A percentile compares a stretch with the other conserved stretches of the same genome.
Evolutionary conservation across 2,113 vertebrate species (phyloP).

Genomic region (Hippolais icterina): DNA sequence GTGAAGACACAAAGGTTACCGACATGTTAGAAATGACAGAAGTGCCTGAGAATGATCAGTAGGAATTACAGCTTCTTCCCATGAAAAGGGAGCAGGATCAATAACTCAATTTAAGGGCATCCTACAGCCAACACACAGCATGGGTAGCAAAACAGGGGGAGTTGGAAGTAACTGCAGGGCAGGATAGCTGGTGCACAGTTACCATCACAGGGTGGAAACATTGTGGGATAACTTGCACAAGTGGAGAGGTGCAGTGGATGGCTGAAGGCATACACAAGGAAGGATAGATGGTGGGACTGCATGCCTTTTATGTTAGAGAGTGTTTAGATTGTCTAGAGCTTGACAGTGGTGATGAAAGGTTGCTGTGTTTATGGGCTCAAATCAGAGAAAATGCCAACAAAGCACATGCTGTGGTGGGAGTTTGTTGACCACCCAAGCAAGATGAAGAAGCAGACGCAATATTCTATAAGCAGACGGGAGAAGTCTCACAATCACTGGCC

Average conservation of each 20-base stretch:
- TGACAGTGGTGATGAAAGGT: not conserved
- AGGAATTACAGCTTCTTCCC: not conserved
- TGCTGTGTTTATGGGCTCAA: not conserved
- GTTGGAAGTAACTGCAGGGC: not conserved
- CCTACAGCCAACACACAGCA: not conserved
- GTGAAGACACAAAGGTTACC: not conserved
- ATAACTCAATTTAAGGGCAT: not conserved
- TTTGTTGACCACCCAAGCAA: not conserved
- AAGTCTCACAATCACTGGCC: not conserved
- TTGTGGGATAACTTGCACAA: accelerated
- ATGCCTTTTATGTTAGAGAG: not conserved
- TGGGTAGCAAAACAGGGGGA: not conserved
- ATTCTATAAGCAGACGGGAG: not conserved
- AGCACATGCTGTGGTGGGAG: not conserved
- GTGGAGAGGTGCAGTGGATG: not conserved
- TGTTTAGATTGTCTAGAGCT: not conserved
- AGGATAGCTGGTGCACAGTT: not conserved
- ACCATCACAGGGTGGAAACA: not conserved
- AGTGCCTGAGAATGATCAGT: not conserved
- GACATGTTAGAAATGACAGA: not conserved
- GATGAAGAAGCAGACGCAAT: not conserved
- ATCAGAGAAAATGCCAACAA: not conserved
- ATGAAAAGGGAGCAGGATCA: not conserved
- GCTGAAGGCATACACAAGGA: not conserved
- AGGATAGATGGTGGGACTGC: not conserved